Evolutionary conservation across 2,113 vertebrate genomes (phyloP), one percentile per base, ranked within the genome.

Genomic region (Psilopogon haemacephalus): DNA sequence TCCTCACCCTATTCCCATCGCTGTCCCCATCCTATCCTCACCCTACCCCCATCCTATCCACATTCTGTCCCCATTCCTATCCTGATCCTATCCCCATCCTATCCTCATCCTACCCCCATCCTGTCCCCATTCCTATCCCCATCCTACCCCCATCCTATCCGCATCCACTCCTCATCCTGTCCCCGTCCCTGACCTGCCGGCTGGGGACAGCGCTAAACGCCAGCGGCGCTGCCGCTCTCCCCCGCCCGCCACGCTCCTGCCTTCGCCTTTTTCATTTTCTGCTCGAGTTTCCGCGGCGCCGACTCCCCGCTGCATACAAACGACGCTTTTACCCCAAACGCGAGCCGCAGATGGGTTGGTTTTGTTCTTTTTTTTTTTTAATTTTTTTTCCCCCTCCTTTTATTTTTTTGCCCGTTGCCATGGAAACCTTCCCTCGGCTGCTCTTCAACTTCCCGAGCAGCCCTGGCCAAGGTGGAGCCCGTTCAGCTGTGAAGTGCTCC

Each of bases 261-360:
- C 80, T 64, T 79, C 62, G 16, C 68, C 73, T 42, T 8, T 69
- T 71, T 73, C 40, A 80, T 90, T 84, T 90, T 75, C 84, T 59
- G 79, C 88, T 79, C 30, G 84, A 35, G 33, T 93, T 69, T 71
- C 46, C 26, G 27, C 70, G 68, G 58, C 64, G 33, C 42, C 12
- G 12, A 21, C 58, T 52, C 83, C 42, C 56, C n/a, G 85, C 74
- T 86, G 95, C 91, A 96, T 92, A 95, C 95, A 88, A 96, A 96
- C 86, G 62, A 75, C 76, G 17, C 30, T 79, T 87, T 63, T 63
- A 33, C 73, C 70, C 67, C 62, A 72, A 84, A 70, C 9, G 59
- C 26, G 59, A 50, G 48, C 48, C 12, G 48, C 85, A 91, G 73
- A 77, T 68, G 77, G 21, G 94, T 16, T 30, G 55, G 17, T 32